Evolutionary conservation across 2,113 vertebrate species (phyloP), one percentile per base, ranked within the genome.

Genomic region (Ictidomys tridecemlineatus): DNA sequence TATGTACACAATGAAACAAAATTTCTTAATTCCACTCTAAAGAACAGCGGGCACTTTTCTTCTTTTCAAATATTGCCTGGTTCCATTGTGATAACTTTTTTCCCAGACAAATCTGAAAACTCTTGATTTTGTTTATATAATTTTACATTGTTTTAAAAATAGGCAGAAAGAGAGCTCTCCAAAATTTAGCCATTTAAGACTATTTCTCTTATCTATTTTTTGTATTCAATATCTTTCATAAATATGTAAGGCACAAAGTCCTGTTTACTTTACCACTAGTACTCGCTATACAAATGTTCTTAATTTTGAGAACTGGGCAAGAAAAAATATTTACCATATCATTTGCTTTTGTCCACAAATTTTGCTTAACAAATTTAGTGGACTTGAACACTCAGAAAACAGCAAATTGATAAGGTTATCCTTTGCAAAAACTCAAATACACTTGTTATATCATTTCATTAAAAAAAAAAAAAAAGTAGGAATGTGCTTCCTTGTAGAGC

Each of bases 101-200:
- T 28, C 61, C 65, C 83, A 93, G 87, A 96, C 56, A 95, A 91
- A 94, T 28, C n/a, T 93, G 42, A 94, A 94, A 56, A 76, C 17
- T 51, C 92, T 92, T 82, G 12, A 69, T 73, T 37, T 85, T 93
- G 69, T 84, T 82, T 89, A 76, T 53, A 61, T 89, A 82, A 85
- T 85, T 89, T 86, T 89, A 92, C 8, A 89, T 63, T 93, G 86
- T 32, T 87, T 96, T 70, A 63, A 76, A 94, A 93, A 70, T 0
- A 87, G 53, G 24, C 56, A 70, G n/a, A 90, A 96, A 48, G n/a
- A 70, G n/a, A 56, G 73, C 20, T 58, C 17, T 77, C 63, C 11
- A 74, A 94, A 95, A 58, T 88, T 67, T 51, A 67, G 45, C 53
- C 48, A 85, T 20, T 45, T 95, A 74, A 95, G 69, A 78, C 16